Base-by-base conservation (phyloP, 1,140 invertebrate species). In the Mercenaria mercenaria region DNA sequence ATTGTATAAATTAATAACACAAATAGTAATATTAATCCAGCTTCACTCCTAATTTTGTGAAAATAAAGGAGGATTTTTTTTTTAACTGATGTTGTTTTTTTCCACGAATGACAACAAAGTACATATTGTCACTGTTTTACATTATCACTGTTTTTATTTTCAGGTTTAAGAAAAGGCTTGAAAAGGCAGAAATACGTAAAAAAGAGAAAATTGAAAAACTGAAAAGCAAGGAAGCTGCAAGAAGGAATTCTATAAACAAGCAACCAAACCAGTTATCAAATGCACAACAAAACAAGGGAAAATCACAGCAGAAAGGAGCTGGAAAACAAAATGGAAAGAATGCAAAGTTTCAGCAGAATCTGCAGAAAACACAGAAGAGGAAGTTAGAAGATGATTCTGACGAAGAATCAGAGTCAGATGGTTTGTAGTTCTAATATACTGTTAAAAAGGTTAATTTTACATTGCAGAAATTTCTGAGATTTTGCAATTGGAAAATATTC, bases 341-440 rank as follows among this genome's bases (percentile, higher is more conserved):
- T 15, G 23, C 0, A 52, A 64, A 43, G 34, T 37, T 67, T 39
- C 56, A 41, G 41, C 43, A 52, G 47, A 52, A 37, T 26, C 47
- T 13, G 52, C 43, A 52, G 47, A 52, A 20, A 18, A 18, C n/a
- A 26, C 74, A 37, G 79, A 82, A 82, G n/a, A 26, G 80, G 34
- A 82, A 82, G 26, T 26, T 64, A 11, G 80, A 82, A 15, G 76
- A 80, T 20, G 80, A 81, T 39, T 81, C 79, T 34, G 79, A 81
- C 29, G 69, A 77, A 15, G 76, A 79, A 10, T 82, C 80, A 41
- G 80, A 47, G 1, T 76, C 37, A 11, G 72, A 76, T n/a, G 72
- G 72, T 76, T 43, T 76, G 72, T 76, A 32, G 8, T n/a, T n/a
- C n/a, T n/a, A n/a, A n/a, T n/a, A n/a, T 26, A 26, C n/a, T 13